phyloP scores from a whole-genome alignment of 2,888 invertebrate species.

The Orthosia gothica region DNA sequence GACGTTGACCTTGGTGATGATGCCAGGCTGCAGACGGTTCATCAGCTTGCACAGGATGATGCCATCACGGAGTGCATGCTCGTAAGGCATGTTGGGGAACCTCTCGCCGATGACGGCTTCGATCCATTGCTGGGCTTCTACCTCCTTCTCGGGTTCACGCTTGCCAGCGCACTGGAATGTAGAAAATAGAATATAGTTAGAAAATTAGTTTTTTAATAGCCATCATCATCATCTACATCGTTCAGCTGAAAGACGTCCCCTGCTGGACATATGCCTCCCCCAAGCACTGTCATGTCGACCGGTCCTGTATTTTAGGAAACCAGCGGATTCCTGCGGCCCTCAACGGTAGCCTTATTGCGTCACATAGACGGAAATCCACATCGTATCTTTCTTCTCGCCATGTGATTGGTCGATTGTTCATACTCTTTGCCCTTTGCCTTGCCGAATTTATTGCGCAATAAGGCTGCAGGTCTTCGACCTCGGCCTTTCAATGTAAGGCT shows the following conservation, averaged over 20 bases:
- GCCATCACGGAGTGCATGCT: slow-evolving; percentile 96
- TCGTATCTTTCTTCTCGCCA: too few species aligned
- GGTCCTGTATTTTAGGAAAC: too few species aligned
- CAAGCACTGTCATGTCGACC: background rate
- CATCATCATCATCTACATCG: background rate
- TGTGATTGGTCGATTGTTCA: too few species aligned
- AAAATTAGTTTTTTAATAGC: too few species aligned
- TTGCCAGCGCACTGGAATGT: slow-evolving; percentile 95
- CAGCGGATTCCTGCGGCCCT: background rate
- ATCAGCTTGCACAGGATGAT: slow-evolving; percentile 97
- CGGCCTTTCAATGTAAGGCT: too few species aligned
- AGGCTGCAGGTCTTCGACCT: too few species aligned
- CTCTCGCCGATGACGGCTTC: slow-evolving; percentile 95
- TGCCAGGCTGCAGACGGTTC: slow-evolving; percentile 96
- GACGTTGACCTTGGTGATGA: slow-evolving; percentile 96
- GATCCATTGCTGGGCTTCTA: slow-evolving; percentile 96
- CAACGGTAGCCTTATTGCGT: too few species aligned
- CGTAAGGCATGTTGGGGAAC: slow-evolving; percentile 94
- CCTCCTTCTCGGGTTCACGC: slow-evolving; percentile 95
- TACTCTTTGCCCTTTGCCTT: too few species aligned
- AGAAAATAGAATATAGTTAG: background rate
- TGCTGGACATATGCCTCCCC: background rate
- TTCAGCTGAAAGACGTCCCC: background rate
- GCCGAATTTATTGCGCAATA: too few species aligned
- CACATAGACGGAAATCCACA: too few species aligned